phyloP scores from a whole-genome alignment of 2,888 invertebrate species.

The Sphaerophoria taeniata region DNA sequence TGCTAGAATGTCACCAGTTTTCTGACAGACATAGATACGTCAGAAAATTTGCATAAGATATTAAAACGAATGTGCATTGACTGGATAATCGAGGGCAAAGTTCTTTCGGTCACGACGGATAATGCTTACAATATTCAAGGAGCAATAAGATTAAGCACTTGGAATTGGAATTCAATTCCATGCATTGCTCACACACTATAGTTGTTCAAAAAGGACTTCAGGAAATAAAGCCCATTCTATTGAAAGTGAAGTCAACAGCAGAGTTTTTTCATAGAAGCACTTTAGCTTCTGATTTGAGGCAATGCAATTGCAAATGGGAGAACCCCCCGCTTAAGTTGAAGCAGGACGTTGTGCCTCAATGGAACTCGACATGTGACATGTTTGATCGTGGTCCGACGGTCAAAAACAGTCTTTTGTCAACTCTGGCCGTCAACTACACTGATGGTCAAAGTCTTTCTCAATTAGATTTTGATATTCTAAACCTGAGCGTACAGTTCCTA shows the following conservation, averaged over 20 bases:
- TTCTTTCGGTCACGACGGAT: conserved; percentile 11
- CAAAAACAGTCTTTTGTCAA: conserved; percentile 14
- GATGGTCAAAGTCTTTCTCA: background rate
- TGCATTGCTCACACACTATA: background rate
- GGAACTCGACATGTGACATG: conserved; percentile 16
- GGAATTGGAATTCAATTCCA: conserved; percentile 7
- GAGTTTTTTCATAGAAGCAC: conserved; percentile 7
- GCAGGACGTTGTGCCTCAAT: conserved; percentile 5
- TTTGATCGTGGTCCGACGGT: conserved; percentile 9
- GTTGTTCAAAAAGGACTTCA: conserved; percentile 11
- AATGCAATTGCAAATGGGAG: conserved; percentile 14
- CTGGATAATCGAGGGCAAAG: conserved; percentile 13
- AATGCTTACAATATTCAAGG: conserved; percentile 8
- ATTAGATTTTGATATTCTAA: conserved; percentile 1
- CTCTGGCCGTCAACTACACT: conserved; percentile 6
- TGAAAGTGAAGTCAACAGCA: conserved; percentile 15
- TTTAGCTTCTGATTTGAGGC: conserved; percentile 2
- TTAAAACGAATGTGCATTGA: conserved; percentile 15
- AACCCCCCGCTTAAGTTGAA: conserved; percentile 8
- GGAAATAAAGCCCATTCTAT: conserved; percentile 4
- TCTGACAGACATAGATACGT: conserved; percentile 2
- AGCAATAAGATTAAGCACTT: no score
- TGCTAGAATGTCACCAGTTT: conserved; percentile 16
- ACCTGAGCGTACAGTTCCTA: background rate
- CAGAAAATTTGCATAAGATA: conserved; percentile 2